Base-by-base conservation (phyloP, 2,888 invertebrate species). In the Melanostoma scalare region DNA sequence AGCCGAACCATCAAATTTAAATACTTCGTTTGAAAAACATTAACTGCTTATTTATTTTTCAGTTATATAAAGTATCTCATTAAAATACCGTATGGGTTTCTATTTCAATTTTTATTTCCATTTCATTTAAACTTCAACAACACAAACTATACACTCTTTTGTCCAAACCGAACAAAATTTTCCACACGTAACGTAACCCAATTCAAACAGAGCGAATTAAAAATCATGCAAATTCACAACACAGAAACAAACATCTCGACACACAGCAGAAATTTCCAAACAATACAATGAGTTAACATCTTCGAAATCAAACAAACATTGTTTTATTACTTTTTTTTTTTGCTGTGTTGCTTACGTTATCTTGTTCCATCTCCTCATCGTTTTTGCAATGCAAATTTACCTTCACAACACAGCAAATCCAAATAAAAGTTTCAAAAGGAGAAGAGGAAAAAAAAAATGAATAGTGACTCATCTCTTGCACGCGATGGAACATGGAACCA, bases 361-460 rank as follows among this genome's bases (percentile, higher is more conserved):
- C 76, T 81, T 77, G 67, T 77, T 78, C 58, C 73, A 78, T 74
- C 73, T 74, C 63, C 36, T 50, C 63, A 63, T 50, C 78, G 73
- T 69, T 84, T 82, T 84, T 78, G 82, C 82, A 84, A 84, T 84
- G 78, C 82, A 74, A 84, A 84, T 82, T 82, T 78, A 68, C 72
- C 81, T 81, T 76, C 72, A 72, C 77, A 72, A 72, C 67, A 67
- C 61, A 67, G 42, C 10, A 50, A 55, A 36, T 20, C 55, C 55
- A 42, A 48, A 76, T 58, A 58, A 52, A 63, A 50, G 50, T 63
- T 8, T 46, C 46, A 56, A 58, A 36, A 36, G 67, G 55, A 73
- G 38, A 50, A 55, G 53, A 20, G 50, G 46, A 53, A 56, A 63
- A 9, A 69, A 36, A 40, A 52, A 56, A 61, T 56, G 44, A 53